phyloP scores from a whole-genome alignment of 2,797 vertebrate species.

The Falco cherrug region DNA sequence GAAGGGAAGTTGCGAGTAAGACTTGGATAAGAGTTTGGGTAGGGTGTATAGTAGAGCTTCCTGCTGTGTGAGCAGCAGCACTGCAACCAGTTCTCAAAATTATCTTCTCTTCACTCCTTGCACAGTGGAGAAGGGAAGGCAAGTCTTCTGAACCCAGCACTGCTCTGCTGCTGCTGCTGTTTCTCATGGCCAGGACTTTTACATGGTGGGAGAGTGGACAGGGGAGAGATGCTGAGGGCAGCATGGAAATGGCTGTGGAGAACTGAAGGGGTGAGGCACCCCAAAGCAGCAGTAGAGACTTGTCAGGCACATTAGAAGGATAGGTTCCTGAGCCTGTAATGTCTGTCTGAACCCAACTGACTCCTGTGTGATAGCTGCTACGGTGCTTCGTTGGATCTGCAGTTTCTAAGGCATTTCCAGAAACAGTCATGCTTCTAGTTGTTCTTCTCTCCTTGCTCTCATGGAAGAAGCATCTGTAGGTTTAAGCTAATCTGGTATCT shows the following conservation, averaged over 20 bases:
- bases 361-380: background rate
- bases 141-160: background rate
- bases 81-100: background rate
- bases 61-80: background rate
- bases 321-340: background rate
- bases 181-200: background rate
- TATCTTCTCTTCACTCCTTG: background rate
- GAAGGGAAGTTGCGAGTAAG: background rate
- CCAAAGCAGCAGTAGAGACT: background rate
- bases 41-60: background rate
- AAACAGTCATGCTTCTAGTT: background rate
- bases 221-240: background rate
- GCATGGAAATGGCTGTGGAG: background rate
- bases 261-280: background rate
- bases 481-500: background rate
- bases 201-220: background rate
- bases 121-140: background rate
- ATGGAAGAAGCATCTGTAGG: background rate
- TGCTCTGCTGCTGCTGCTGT: background rate
- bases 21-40: background rate
- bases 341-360: background rate
- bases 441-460: background rate
- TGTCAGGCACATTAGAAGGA: background rate
- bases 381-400: background rate
- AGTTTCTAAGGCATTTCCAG: background rate